A percentile compares a stretch with the other conserved stretches of the same genome.
These are phyloP conservation scores for Champsocephalus esox DNA, from an alignment of 2,797 vertebrate genomes.

Conservation along the genomic window DNA sequence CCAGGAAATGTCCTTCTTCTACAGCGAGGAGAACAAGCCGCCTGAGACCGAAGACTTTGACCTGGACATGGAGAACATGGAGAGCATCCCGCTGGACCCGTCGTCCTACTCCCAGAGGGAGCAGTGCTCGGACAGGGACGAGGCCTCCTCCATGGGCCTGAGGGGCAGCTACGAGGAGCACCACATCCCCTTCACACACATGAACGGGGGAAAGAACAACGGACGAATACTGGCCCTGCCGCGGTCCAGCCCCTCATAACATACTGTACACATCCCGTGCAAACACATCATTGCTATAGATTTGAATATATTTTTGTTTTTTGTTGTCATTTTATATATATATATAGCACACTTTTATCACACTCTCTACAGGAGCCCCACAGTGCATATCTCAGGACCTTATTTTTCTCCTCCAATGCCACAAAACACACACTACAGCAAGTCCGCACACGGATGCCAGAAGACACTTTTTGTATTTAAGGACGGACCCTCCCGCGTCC, in stretches of 20 bases:
- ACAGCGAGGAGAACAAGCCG: conserved; percentile 97
- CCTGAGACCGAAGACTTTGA: conserved; percentile 93
- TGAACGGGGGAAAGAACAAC: conserved; percentile 98
- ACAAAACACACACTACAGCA: conserved; percentile 84
- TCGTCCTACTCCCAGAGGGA: conserved; percentile 92
- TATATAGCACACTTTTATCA: conserved; percentile 79
- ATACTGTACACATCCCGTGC: conserved; percentile 37
- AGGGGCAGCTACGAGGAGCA: conserved; percentile 93
- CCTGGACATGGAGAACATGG: conserved; percentile 98
- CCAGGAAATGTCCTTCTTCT: conserved; percentile 95
- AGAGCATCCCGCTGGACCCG: conserved; percentile 95
- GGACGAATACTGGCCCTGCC: conserved; percentile 93
- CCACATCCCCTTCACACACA: conserved; percentile 95
- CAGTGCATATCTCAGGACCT: conserved; percentile 91
- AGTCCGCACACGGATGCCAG: conserved; percentile 67
- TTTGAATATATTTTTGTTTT: conserved; percentile 77
- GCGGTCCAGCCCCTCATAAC: conserved; percentile 93
- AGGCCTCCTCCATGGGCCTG: conserved; percentile 87
- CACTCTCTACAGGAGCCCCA: conserved; percentile 74
- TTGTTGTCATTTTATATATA: conserved; percentile 78
- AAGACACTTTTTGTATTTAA: conserved; percentile 78
- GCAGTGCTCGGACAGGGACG: conserved; percentile 86
- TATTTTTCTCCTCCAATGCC: conserved; percentile 78
- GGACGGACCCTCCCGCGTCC: conserved; percentile 69
- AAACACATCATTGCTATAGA: conserved; percentile 65